phyloP scores from a whole-genome alignment of 2,797 vertebrate species.

The Anguilla megastoma region DNA sequence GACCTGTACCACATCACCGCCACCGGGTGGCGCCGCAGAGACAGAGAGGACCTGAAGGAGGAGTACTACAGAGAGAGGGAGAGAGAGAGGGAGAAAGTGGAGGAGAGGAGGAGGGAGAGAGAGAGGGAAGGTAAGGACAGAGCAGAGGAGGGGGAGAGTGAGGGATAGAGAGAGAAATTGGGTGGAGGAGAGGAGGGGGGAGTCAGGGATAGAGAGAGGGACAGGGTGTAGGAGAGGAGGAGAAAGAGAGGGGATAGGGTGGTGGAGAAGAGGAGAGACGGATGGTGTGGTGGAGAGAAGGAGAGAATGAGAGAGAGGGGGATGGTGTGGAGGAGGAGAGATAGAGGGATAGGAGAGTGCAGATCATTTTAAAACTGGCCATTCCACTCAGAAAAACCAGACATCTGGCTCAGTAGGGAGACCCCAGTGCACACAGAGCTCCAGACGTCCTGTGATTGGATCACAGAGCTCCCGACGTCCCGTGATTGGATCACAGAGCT shows the following conservation, averaged over 20 bases:
- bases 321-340: background rate
- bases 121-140: conserved; percentile 10
- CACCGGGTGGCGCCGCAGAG: conserved; percentile 74
- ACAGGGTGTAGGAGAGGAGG: conserved; percentile 35
- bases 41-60: conserved; percentile 69
- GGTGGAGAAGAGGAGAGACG: background rate
- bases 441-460: too few species aligned
- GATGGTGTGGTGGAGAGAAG: conserved; percentile 18
- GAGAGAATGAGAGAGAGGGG: background rate
- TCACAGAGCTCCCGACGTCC: too few species aligned
- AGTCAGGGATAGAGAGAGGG: conserved; percentile 26
- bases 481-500: too few species aligned
- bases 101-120: conserved; percentile 21
- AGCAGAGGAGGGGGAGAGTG: background rate
- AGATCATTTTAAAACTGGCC: too few species aligned
- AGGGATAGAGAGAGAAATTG: background rate
- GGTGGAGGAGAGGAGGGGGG: background rate
- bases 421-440: too few species aligned
- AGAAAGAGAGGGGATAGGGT: background rate
- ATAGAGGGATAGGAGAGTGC: background rate
- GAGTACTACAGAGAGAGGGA: conserved; percentile 67
- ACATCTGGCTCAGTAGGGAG: too few species aligned
- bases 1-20: conserved; percentile 78
- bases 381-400: too few species aligned
- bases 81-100: conserved; percentile 37